These are phyloP conservation scores for Denticeps clupeoides DNA, from an alignment of 2,797 vertebrate genomes.

Conservation along the genomic window DNA sequence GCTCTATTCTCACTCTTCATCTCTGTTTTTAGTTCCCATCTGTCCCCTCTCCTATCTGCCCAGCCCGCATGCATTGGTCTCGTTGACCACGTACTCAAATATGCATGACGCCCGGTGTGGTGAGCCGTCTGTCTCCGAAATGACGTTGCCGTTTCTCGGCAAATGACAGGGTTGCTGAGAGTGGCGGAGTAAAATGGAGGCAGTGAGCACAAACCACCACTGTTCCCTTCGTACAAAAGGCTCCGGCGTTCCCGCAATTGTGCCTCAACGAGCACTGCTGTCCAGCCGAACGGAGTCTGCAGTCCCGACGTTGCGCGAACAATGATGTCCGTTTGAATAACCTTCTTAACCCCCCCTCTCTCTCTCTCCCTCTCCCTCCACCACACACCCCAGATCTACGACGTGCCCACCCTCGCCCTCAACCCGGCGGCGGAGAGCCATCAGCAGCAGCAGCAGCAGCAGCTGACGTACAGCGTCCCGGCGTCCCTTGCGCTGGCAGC, in stretches of 20 bases:
- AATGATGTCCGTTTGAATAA: conserved; percentile 7
- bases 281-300: conserved; percentile 6
- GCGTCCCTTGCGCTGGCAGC: conserved; percentile 28
- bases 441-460: no score
- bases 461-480: conserved; percentile 45
- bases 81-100: no score
- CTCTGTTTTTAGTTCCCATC: no score
- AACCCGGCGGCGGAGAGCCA: conserved; percentile 37
- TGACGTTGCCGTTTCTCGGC: no score
- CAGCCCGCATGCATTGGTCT: no score
- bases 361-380: conserved; percentile 26
- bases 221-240: conserved; percentile 11
- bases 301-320: conserved; percentile 1
- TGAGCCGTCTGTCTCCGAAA: no score
- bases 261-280: conserved; percentile 6
- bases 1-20: no score
- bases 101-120: no score
- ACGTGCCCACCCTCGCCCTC: conserved; percentile 64
- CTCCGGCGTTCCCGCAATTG: conserved; percentile 9
- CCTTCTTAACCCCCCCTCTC: background rate
- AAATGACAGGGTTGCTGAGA: no score
- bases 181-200: conserved; percentile 11
- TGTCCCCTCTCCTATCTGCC: no score
- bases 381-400: conserved; percentile 62
- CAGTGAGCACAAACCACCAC: conserved; percentile 8